Conservation (phyloP, 2,797 vertebrate species). For the Hoplostethus atlanticus region DNA sequence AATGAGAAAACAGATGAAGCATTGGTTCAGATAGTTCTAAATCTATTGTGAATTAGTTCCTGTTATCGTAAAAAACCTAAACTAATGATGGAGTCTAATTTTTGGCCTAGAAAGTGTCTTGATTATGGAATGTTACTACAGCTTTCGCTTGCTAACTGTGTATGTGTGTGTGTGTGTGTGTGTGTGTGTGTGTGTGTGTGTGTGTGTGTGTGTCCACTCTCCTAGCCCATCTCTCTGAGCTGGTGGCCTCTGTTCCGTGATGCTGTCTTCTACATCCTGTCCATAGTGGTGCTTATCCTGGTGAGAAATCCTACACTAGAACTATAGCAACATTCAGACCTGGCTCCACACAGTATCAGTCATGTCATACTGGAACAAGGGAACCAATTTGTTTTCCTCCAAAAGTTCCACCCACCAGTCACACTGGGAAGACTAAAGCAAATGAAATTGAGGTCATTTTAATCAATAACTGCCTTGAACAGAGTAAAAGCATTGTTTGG, state of each 20-base stretch:
- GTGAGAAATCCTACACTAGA: constrained; percentile 67
- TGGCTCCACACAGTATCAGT: too few species aligned
- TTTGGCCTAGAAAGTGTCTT: too few species aligned
- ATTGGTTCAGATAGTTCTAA: not conserved
- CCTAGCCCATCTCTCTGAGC: constrained; percentile 82
- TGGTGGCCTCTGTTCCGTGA: constrained; percentile 89
- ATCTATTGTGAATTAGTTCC: not conserved
- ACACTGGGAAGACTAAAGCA: not conserved
- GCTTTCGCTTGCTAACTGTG: not conserved
- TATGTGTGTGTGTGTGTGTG: not conserved
- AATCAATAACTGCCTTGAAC: too few species aligned
- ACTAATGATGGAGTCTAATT: too few species aligned
- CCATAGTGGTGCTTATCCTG: constrained; percentile 86
- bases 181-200: constrained; percentile 5
- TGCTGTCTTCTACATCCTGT: constrained; percentile 85
- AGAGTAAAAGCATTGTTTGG: too few species aligned
- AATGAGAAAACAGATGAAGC: not conserved
- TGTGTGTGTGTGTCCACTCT: constrained; percentile 19
- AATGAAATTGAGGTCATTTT: not conserved
- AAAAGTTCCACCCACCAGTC: not conserved
- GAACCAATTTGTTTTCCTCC: not conserved
- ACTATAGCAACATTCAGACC: not conserved
- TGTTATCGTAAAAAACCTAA: too few species aligned
- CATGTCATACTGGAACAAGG: not conserved
- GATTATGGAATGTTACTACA: too few species aligned